Evolutionary conservation across 2,797 vertebrate species (phyloP).

Genomic region (Carcharodon carcharias): DNA sequence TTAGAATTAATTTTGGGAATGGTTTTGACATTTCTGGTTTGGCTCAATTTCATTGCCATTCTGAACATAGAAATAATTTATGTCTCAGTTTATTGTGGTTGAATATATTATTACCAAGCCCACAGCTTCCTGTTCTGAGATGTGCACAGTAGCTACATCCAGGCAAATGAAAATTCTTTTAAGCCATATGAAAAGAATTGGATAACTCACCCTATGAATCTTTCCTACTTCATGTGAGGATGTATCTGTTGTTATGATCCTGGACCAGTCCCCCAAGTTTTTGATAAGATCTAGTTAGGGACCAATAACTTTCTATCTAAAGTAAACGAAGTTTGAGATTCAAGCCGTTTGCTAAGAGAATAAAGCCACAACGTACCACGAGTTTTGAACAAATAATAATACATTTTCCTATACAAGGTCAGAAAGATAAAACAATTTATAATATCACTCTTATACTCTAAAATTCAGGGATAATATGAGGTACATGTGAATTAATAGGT

Average conservation of each 20-base stretch:
- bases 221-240: background rate
- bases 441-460: too few species aligned
- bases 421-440: too few species aligned
- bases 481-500: too few species aligned
- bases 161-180: background rate
- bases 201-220: background rate
- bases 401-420: too few species aligned
- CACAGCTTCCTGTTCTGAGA: background rate
- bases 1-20: background rate
- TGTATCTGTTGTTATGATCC: background rate
- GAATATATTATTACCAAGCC: background rate
- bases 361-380: too few species aligned
- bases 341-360: too few species aligned
- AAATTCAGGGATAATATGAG: too few species aligned
- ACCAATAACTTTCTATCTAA: too few species aligned
- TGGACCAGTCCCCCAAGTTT: too few species aligned
- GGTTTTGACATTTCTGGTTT: background rate
- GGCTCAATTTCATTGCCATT: background rate
- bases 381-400: too few species aligned
- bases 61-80: background rate
- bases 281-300: too few species aligned
- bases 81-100: background rate
- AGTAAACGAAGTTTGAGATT: too few species aligned
- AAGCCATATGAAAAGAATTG: background rate
- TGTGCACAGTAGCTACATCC: background rate